Evolutionary conservation across 2,888 invertebrate genomes (phyloP).

Genomic region (Megaustenia siamemsis): DNA sequence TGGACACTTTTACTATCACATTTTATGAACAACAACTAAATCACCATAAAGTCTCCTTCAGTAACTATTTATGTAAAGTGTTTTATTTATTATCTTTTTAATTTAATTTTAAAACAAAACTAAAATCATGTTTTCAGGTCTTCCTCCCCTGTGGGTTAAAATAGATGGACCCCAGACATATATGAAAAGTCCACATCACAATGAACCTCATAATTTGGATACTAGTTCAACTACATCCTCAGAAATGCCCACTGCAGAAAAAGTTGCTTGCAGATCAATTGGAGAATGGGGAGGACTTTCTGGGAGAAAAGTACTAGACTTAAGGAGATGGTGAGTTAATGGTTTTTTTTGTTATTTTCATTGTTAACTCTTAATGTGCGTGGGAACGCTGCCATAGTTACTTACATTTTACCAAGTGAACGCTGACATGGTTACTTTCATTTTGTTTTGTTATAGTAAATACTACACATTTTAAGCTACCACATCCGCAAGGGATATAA

Average conservation of each 20-base stretch:
- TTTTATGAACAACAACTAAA: too few relatives aligned
- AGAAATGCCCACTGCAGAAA: background rate
- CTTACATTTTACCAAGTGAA: too few relatives aligned
- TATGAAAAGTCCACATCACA: constrained; percentile 10
- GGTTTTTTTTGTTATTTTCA: background rate
- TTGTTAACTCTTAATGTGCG: background rate
- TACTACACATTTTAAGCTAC: too few relatives aligned
- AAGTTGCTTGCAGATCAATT: constrained; percentile 59
- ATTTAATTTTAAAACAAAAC: too few relatives aligned
- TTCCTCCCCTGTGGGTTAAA: constrained; percentile 46
- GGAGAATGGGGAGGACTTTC: constrained; percentile 64
- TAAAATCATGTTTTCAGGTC: constrained; percentile 27
- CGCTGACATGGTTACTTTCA: too few relatives aligned
- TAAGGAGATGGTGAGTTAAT: constrained; percentile 69
- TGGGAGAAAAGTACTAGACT: constrained; percentile 69
- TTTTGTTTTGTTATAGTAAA: too few relatives aligned
- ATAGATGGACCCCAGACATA: background rate
- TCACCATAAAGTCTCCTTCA: too few relatives aligned
- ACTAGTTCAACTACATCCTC: background rate
- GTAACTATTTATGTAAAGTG: too few relatives aligned
- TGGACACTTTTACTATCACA: too few relatives aligned
- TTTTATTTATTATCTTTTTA: too few relatives aligned
- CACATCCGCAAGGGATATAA: too few relatives aligned
- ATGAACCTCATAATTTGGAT: background rate
- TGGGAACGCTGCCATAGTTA: too few relatives aligned